Evolutionary conservation across 2,797 vertebrate species (phyloP), one percentile per base, ranked within the genome.

Genomic region (Scomberomorus guttatus): DNA sequence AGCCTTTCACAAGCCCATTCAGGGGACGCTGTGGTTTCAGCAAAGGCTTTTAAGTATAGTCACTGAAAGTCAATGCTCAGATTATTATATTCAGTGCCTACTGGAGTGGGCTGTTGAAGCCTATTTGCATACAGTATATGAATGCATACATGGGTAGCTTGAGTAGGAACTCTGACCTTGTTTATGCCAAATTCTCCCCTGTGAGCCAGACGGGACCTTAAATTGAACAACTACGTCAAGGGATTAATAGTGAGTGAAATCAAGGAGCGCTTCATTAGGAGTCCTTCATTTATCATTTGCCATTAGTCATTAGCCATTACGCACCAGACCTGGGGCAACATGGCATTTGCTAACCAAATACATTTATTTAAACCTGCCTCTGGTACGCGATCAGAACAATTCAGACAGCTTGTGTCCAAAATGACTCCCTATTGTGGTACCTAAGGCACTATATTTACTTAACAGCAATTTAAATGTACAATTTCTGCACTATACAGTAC

Each of bases 241-340:
- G 79, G 82, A 88, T 90, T 91, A 83, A 86, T 84, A 89, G 75
- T 75, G 84, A 85, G 83, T 57, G 79, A 84, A 87, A 89, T 83
- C 80, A 85, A 80, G 83, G 72, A 75, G 69, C 22, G 44, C 80
- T 83, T 88, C 79, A 89, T 89, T 87, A 84, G 76, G 76, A 74
- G 18, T 71, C 81, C 72, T 66, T 75, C 74, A 79, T 80, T 77
- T 66, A 20, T 85, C 74, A 84, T 73, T 79, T 78, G 79, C 84
- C 78, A 84, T 88, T 71, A 81, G 76, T 52, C 81, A 83, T 88
- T 70, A 80, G 75, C 76, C 57, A 56, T 80, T 82, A 42, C 56
- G 55, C 61, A 54, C 4, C 10, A 79, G 64, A 80, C 83, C 68
- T 2, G 24, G 50, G 52, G 74, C 51, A 60, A 58, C 70, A n/a